A percentile compares a stretch with the other conserved stretches of the same genome.
Evolutionary conservation across 2,797 vertebrate species (phyloP).

Genomic region (Rallus crepitans): DNA sequence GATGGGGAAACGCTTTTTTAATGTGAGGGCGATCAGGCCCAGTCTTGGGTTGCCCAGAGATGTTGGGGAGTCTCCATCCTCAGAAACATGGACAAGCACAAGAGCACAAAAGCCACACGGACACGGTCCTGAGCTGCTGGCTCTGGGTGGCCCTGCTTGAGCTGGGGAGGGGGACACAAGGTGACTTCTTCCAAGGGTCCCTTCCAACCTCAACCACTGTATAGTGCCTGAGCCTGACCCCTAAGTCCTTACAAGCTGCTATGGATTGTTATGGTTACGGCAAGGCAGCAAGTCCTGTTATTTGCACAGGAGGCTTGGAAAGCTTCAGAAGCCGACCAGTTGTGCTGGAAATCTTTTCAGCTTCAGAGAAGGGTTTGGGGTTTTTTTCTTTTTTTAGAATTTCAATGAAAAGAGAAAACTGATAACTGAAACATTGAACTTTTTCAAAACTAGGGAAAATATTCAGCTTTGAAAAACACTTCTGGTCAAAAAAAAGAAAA

Average conservation of each 20-base stretch:
- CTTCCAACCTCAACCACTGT: background rate
- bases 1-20: background rate
- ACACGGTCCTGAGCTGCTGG: background rate
- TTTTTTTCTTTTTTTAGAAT: background rate
- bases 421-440: slow-evolving; percentile 26
- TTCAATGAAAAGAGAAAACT: background rate
- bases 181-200: background rate
- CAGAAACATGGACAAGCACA: background rate
- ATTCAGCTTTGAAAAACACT: slow-evolving; percentile 42
- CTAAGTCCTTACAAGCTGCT: accelerated
- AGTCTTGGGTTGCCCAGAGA: background rate
- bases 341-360: background rate
- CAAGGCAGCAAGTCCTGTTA: background rate
- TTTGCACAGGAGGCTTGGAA: background rate
- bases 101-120: background rate
- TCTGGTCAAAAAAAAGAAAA: slow-evolving; percentile 54
- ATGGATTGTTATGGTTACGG: accelerated
- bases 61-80: background rate
- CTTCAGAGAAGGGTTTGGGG: background rate
- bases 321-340: background rate
- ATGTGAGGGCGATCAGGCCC: background rate
- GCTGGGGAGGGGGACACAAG: background rate
- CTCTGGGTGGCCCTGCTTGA: background rate
- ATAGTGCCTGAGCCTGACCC: background rate
- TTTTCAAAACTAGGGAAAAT: slow-evolving; percentile 25